Base-by-base conservation (phyloP, 2,888 invertebrate species). In the Agriopis marginaria region DNA sequence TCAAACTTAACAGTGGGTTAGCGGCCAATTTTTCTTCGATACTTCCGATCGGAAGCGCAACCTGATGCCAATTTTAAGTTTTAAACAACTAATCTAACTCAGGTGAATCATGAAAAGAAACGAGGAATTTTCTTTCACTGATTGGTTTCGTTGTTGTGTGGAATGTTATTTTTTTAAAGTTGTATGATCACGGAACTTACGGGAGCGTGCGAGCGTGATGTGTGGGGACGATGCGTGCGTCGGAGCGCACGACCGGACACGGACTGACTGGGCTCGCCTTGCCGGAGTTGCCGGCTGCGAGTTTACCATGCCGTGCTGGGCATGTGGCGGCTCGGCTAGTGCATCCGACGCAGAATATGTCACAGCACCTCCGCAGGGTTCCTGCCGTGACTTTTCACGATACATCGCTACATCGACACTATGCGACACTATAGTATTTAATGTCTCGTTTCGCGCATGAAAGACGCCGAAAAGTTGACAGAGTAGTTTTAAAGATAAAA, bases 171-270 rank as follows among this genome's bases (percentile, higher is more conserved):
- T 65, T 68, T 83, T 84, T 82, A 84, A 82, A 86, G 23, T 81
- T 63, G 83, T 82, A 83, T 82, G 83, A 82, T 85, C 90, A 88
- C 90, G 87, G 82, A 89, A 92, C 92, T 93, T 92, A 92, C 92
- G 86, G 85, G 75, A 71, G 76, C 74, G 59, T 75, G 76, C 69
- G 75, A 77, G 79, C 79, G 74, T 79, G 84, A 12, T 81, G 84
- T 79, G 80, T 80, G 80, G 71, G 75, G 78, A 71, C 77, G 72
- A 71, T 75, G 81, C 84, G 86, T 85, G 85, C 91, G 89, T 78
- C 80, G 84, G 78, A 68, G 73, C 82, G 87, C 84, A 79, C 88
- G 87, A 80, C 71, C 87, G 83, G 79, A 66, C 80, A 85, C 83
- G 76, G 82, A 89, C 89, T 87, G 86, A 78, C 89, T 87, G 86